Evolutionary conservation across 1,140 invertebrate genomes (phyloP), one percentile per base, ranked within the genome.

Genomic region (Vollenhovia emeryi): DNA sequence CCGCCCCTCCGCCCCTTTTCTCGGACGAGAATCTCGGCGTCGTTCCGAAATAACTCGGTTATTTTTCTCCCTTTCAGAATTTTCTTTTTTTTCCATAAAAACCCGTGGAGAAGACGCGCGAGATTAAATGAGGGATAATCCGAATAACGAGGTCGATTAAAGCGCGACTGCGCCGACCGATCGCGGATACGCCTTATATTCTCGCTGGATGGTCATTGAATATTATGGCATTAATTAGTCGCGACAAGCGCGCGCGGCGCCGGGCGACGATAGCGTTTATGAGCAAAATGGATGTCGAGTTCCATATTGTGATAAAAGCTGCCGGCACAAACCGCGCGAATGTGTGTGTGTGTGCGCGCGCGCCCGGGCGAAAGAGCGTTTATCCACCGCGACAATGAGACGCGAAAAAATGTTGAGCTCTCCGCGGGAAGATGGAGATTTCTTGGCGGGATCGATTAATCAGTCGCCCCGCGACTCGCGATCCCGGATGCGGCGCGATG

Each of bases 171-270:
- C 50, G 78, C 30, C 75, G 30, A 62, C 66, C 40, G 68, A 84
- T 83, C 66, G 62, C 11, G 59, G 62, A 60, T 50, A 64, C 50
- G 43, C 66, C 66, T 82, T 71, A 82, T 45, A 82, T 71, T 80
- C 50, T 21, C 30, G 60, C 52, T n/a, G 69, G 40, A 62, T 18
- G 71, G 15, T 50, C 59, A 84, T 66, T 48, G 85, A 86, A 76
- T 84, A 76, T 84, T 60, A 68, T 52, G 85, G 48, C 80, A 50
- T 84, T 86, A 86, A 86, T 86, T 86, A 84, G 69, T 64, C 15
- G 79, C 36, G 76, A 55, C 76, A 79, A 43, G 74, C 36, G 62
- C 45, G 36, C 74, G 24, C 59, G 27, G 27, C 40, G 7, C 27
- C 18, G 4, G 24, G 33, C 21, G 48, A 55, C 36, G 78, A 80